Percentiles rank a stretch among this genome's conserved stretches.
These are phyloP conservation scores for Halcyon leucocephala DNA, from an alignment of 2,797 vertebrate species.

Conservation along the genomic window DNA sequence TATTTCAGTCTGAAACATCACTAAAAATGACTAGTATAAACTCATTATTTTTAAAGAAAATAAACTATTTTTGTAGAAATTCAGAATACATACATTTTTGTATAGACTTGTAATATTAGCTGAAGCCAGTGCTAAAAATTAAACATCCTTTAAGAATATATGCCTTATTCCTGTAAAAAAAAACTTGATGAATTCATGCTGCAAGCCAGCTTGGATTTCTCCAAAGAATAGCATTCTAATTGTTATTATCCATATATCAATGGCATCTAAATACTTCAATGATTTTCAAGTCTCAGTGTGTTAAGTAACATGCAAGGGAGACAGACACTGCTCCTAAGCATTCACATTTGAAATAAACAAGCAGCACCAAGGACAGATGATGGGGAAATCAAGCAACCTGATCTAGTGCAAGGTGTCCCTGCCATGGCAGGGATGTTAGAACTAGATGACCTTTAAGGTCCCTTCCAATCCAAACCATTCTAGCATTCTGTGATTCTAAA, in stretches of 20 bases:
- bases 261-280: background rate
- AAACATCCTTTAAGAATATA: background rate
- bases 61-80: slow-evolving; percentile 48
- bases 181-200: background rate
- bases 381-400: background rate
- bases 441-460: no score
- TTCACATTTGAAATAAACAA: background rate
- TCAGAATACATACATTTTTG: slow-evolving; percentile 19
- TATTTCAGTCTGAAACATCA: slow-evolving; percentile 51
- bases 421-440: accelerated
- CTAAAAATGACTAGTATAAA: slow-evolving; percentile 58
- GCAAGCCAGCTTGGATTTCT: background rate
- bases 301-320: background rate
- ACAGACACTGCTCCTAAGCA: background rate
- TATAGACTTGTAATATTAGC: background rate
- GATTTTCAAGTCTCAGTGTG: background rate
- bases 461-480: no score
- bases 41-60: slow-evolving; percentile 67
- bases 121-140: background rate
- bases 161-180: background rate
- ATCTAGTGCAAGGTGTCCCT: background rate
- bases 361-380: background rate
- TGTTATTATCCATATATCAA: background rate
- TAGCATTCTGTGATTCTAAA: background rate
- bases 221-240: background rate